Conservation (phyloP, 2,797 vertebrate genomes). For the Girardinus metallicus region DNA sequence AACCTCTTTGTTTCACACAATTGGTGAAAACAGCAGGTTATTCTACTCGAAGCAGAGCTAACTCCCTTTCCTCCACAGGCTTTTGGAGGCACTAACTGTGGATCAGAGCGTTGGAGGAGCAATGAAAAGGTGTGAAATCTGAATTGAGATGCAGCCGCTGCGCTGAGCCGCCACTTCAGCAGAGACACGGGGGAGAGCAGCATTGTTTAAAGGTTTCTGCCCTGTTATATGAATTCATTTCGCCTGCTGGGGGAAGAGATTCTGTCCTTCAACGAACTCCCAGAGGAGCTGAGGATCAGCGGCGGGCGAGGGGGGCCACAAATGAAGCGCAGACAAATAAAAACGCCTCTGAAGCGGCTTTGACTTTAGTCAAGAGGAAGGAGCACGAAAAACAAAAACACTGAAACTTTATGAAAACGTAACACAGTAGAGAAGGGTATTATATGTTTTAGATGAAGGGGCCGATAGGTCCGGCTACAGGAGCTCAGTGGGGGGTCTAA, state of each 20-base stretch:
- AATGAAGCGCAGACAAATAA: background rate
- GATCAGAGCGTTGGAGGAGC: background rate
- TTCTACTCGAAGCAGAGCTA: background rate
- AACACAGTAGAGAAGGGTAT: too few species aligned
- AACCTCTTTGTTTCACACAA: background rate
- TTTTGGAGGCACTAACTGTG: background rate
- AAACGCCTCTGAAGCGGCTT: background rate
- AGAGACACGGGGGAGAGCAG: background rate
- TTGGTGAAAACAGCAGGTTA: background rate
- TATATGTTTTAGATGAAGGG: too few species aligned
- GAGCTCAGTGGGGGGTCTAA: too few species aligned
- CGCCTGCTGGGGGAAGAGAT: background rate
- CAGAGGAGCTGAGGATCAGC: conserved; percentile 1
- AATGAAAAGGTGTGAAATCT: conserved; percentile 36
- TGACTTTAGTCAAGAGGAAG: background rate
- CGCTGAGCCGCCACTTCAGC: background rate
- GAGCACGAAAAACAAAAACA: background rate
- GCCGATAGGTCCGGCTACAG: too few species aligned
- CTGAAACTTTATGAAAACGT: too few species aligned
- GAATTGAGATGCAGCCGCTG: conserved; percentile 22
- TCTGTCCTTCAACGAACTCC: conserved; percentile 1
- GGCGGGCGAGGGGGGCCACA: background rate
- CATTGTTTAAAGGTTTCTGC: background rate
- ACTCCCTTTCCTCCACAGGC: background rate
- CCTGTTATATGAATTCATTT: conserved; percentile 27